Conservation (phyloP, 2,113 vertebrate species). For the Gambusia affinis region DNA sequence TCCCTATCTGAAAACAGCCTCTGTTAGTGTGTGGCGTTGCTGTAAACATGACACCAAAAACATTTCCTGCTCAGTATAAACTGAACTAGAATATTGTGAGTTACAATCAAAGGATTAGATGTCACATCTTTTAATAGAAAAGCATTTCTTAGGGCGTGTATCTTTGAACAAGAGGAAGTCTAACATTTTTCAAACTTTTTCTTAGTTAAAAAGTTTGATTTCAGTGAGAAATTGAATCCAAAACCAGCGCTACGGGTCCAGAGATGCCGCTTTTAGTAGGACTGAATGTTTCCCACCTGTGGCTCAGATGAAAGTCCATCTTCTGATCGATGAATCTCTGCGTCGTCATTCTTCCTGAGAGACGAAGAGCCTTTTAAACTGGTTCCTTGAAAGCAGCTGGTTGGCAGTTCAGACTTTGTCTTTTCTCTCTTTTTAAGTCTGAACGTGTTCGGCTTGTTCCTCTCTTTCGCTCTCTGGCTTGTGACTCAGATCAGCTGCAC, state of each 20-base stretch:
- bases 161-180: neutral
- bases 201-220: neutral
- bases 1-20: slow-evolving; percentile 10
- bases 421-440: neutral
- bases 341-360: neutral
- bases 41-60: neutral
- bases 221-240: neutral
- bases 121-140: neutral
- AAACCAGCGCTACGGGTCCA: neutral
- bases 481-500: slow-evolving; percentile 73
- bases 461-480: slow-evolving; percentile 28
- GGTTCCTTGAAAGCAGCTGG: neutral
- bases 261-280: neutral
- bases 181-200: neutral
- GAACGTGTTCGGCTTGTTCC: slow-evolving; percentile 2
- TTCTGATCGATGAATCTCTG: neutral
- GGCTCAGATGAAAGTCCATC: slow-evolving; percentile 36
- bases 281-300: slow-evolving; percentile 44
- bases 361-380: neutral
- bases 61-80: neutral
- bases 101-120: neutral
- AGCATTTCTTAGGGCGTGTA: neutral
- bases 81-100: neutral
- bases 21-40: neutral
- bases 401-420: neutral